Evolutionary conservation across 2,888 invertebrate genomes (phyloP), one percentile per base, ranked within the genome.

Genomic region (Mythimna loreyi): DNA sequence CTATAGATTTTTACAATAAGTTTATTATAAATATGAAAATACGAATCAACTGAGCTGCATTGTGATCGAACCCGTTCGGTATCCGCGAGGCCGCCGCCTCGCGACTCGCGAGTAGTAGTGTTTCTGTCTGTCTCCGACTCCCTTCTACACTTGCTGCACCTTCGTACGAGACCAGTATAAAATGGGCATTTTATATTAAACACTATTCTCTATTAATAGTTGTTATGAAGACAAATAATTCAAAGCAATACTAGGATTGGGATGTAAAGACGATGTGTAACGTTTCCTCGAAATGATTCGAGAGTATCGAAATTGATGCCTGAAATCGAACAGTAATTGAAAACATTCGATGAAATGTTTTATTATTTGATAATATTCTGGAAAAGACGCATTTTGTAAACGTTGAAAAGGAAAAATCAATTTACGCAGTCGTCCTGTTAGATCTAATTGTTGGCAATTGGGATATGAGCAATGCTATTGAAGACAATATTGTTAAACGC

Each of bases 401-500:
- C 65, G 66, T 67, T 75, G 75, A 70, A 52, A 75, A 72, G 65
- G 30, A 68, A 74, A 53, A 67, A 68, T 70, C 60, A 69, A 77
- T 75, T 72, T 75, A 70, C 50, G 65, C 71, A 55, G 76, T 75
- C 81, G 75, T 81, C 75, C 70, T 84, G 68, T 85, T 86, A 83
- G 81, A 87, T 82, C 84, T 85, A 81, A 81, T 88, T 88, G 83
- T 89, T 90, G 87, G 87, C 82, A 85, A 85, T 86, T 87, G 85
- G 88, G 82, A 90, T 88, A 86, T 88, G 91, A 93, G 93, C 92
- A 93, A 94, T 93, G 93, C 90, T 93, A 95, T 90, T 87, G 87
- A 94, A 92, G 96, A 96, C 95, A 95, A 95, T 96, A 96, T 95
- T 95, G 94, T 95, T 95, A 91, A 91, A 92, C 84, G 91, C 93